These are phyloP conservation scores for Acrocera orbiculus DNA, from an alignment of 2,888 invertebrate species.

Conservation along the genomic window DNA sequence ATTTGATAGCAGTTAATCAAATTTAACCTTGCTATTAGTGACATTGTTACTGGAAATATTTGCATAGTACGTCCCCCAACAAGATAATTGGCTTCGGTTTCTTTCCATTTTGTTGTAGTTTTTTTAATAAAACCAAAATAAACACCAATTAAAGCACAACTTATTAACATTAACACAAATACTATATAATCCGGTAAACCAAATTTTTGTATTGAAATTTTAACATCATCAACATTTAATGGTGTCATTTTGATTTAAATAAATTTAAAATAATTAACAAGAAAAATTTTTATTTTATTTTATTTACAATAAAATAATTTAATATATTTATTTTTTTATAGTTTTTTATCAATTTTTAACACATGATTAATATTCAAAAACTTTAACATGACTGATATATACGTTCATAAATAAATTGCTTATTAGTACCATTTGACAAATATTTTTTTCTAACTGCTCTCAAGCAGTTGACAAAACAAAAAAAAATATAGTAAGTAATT, in stretches of 20 bases:
- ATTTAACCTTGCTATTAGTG: conserved; percentile 48
- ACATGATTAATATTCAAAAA: no score
- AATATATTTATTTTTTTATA: background rate
- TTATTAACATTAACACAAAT: conserved; percentile 54
- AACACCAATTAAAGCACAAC: conserved; percentile 63
- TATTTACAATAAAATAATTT: no score
- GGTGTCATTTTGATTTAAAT: conserved; percentile 9
- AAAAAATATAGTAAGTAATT: no score
- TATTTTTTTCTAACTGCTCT: no score
- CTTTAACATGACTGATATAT: no score
- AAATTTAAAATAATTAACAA: background rate
- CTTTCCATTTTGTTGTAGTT: conserved; percentile 20
- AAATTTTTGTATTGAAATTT: conserved; percentile 41
- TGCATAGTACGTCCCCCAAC: conserved; percentile 51
- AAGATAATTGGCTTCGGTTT: conserved; percentile 40
- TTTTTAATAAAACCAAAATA: conserved; percentile 63
- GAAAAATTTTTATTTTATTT: background rate
- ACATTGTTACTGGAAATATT: conserved; percentile 50
- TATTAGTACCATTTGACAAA: no score
- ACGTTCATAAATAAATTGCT: background rate
- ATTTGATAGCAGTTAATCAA: no score
- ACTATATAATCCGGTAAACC: conserved; percentile 60
- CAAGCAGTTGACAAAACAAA: no score
- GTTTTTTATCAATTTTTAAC: no score
- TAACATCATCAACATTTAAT: conserved; percentile 29